Percentiles rank a stretch among this genome's conserved stretches.
Conservation (phyloP, 2,888 invertebrate species). For the Trisateles emortualis region DNA sequence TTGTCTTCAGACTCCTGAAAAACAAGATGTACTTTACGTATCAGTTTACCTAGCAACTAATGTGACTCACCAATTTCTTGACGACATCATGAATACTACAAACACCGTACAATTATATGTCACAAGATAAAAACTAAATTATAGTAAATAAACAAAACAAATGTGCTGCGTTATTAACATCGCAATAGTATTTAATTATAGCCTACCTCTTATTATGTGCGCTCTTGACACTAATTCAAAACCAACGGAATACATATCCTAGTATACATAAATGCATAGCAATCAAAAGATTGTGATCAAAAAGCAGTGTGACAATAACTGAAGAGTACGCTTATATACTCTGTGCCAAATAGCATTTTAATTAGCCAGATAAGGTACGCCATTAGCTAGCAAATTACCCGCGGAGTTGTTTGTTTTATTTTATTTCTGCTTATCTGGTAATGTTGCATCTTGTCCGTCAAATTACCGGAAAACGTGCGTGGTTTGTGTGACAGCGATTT, state of each 20-base stretch:
- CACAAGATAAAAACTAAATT: conserved; percentile 32
- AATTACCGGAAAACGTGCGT: conserved; percentile 67
- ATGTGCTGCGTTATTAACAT: conserved; percentile 32
- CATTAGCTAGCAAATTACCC: conserved; percentile 83
- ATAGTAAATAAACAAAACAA: conserved; percentile 40
- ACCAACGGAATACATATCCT: conserved; percentile 37
- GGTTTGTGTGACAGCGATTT: conserved; percentile 35
- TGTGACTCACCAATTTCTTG: not conserved
- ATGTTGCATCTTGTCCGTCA: conserved; percentile 76
- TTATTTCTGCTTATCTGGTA: conserved; percentile 78
- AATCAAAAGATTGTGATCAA: conserved; percentile 71
- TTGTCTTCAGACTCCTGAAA: no score
- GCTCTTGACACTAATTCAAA: conserved; percentile 60
- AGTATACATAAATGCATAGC: conserved; percentile 40
- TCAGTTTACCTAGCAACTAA: not conserved
- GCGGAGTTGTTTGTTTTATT: conserved; percentile 76
- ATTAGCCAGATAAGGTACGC: conserved; percentile 79
- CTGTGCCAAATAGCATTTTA: conserved; percentile 85
- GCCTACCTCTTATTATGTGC: conserved; percentile 44
- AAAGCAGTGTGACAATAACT: conserved; percentile 71
- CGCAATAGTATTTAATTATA: conserved; percentile 48
- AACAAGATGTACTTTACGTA: not conserved
- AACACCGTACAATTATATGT: conserved; percentile 9
- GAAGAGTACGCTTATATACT: conserved; percentile 49
- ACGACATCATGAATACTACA: not conserved